Base-by-base conservation (phyloP, 1,140 invertebrate genomes). In the Plodia interpunctella region DNA sequence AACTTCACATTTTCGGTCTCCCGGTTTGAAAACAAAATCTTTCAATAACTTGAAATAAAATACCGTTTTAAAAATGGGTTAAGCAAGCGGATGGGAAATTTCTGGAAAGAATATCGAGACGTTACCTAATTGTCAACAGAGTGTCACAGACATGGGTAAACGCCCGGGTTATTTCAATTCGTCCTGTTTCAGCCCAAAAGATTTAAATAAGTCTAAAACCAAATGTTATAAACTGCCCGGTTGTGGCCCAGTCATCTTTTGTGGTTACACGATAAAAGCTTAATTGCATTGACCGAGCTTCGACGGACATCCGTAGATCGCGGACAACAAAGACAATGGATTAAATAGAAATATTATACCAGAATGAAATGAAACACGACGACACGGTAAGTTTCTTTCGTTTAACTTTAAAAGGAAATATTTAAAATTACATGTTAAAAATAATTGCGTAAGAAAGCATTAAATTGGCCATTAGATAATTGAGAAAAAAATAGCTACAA, bases 191-290 rank as follows among this genome's bases (percentile, higher is more conserved):
- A 10, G 11, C 30, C 11, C 30, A 5, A 32, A 6, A 9, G 11
- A 10, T 32, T 10, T 32, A 32, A 32, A 10, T 32, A 9, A 11
- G 30, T 1, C 30, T 10, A 5, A 9, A 28, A 5, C 9, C 3
- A 9, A 28, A 3, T 28, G 11, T 32, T 32, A 6, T 8, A 32
- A 10, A 32, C 1, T 51, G 19, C 57, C 6, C 30, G 1, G 30
- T 32, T 32, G 1, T 32, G 11, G 8, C 10, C 30, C 10, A 9
- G 1, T 20, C 51, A 53, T 18, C 11, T 78, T 73, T 65, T 74
- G 76, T 80, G 72, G 71, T 78, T 76, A 78, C 69, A 69, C 75
- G 78, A 80, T 83, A 76, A 80, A 80, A 80, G 78, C 77, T 76
- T 83, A 83, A 83, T 83, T 80, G 76, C 80, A 74, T 78, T 74